phyloP scores from a whole-genome alignment of 2,113 vertebrate genomes.

The western clawed frog (Xenopus tropicalis) region DNA sequence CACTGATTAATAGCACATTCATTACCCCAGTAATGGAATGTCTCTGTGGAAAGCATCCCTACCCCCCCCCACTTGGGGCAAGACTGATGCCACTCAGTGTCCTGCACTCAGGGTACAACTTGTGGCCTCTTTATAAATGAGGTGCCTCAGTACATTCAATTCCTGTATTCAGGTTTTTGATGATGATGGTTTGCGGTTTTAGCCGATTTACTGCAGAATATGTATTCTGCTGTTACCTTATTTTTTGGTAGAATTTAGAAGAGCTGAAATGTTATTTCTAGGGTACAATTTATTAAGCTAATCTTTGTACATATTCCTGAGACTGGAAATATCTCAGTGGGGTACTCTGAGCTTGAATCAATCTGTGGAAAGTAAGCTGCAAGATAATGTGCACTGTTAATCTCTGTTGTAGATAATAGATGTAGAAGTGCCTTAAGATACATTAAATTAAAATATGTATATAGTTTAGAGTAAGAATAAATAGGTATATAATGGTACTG shows the following conservation, averaged over 20 bases:
- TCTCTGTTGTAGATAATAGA: conserved; percentile 50
- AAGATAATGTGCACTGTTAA: conserved; percentile 57
- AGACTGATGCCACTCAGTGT: too few species aligned
- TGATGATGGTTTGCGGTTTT: too few species aligned
- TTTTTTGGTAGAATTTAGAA: not conserved
- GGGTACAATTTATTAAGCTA: not conserved
- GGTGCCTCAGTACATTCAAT: too few species aligned
- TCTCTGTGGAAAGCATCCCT: too few species aligned
- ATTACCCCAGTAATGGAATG: too few species aligned
- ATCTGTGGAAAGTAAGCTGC: conserved; percentile 42
- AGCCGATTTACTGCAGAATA: conserved; percentile 4
- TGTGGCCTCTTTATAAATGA: too few species aligned
- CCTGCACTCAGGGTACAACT: too few species aligned
- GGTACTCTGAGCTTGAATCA: conserved; percentile 41
- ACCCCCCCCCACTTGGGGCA: too few species aligned
- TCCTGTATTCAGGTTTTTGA: too few species aligned
- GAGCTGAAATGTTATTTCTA: not conserved
- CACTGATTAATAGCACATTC: too few species aligned
- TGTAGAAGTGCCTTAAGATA: conserved; percentile 66
- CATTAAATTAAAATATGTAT: conserved; percentile 37
- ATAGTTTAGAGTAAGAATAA: conserved; percentile 21
- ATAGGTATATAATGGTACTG: not conserved
- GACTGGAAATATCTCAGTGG: not conserved
- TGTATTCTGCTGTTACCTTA: not conserved
- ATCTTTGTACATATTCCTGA: conserved; percentile 39